A percentile compares a stretch with the other conserved stretches of the same genome.
These are phyloP conservation scores for Orthosia gracilis DNA, from an alignment of 2,888 invertebrate genomes.

Conservation along the genomic window DNA sequence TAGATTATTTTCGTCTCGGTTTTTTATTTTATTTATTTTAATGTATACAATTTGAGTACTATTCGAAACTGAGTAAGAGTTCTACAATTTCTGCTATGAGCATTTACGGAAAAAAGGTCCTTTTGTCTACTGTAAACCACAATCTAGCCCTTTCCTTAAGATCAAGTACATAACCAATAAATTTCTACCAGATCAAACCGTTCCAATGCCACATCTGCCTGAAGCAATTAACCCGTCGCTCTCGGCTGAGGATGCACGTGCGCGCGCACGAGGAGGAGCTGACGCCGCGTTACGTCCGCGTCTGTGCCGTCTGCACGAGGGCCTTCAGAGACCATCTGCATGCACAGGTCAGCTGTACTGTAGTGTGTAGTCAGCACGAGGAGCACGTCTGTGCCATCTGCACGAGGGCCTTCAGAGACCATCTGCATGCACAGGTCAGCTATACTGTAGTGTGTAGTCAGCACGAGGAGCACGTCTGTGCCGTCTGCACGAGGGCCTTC, in stretches of 20 bases:
- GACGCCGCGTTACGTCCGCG: conserved; percentile 78
- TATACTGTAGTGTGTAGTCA: no score
- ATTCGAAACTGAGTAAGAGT: no score
- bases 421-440: conserved; percentile 72
- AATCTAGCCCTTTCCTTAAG: no score
- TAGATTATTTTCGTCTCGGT: no score
- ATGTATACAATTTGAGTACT: no score
- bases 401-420: conserved; percentile 79
- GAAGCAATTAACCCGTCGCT: conserved; percentile 89
- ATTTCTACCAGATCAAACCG: conserved; percentile 84
- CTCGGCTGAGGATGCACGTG: conserved; percentile 89
- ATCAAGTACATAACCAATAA: background rate
- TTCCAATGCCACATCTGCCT: conserved; percentile 91
- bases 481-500: conserved; percentile 82
- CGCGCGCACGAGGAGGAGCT: conserved; percentile 88
- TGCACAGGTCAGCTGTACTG: conserved; percentile 68
- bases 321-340: conserved; percentile 80
- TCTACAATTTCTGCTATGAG: no score
- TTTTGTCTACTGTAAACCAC: no score
- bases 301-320: conserved; percentile 81
- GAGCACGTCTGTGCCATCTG: conserved; percentile 85
- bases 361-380: conserved; percentile 74
- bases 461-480: conserved; percentile 87
- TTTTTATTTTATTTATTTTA: no score
- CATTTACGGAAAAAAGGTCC: no score